Evolutionary conservation across 2,113 vertebrate species (phyloP).

Genomic region (Odontophorus gujanensis): DNA sequence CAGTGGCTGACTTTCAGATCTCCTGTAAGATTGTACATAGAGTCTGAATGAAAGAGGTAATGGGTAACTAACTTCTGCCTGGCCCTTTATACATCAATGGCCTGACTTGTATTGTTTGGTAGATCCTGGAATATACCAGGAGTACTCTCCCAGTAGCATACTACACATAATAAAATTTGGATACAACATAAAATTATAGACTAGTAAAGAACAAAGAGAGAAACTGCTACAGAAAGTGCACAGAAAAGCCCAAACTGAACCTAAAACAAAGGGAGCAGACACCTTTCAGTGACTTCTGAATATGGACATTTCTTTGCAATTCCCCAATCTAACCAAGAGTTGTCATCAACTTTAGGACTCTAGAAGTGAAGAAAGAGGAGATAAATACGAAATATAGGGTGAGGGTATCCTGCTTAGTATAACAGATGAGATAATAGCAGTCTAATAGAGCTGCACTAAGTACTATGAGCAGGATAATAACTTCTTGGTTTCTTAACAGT

Average conservation of each 20-base stretch:
- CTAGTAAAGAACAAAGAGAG: neutral
- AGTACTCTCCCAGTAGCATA: neutral
- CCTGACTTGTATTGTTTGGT: neutral
- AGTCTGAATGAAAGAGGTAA: neutral
- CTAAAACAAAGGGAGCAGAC: neutral
- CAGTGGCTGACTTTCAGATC: neutral
- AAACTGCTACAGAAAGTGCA: neutral
- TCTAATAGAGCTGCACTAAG: no score
- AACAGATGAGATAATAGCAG: neutral
- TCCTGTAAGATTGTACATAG: neutral
- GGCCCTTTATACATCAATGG: rapidly evolving
- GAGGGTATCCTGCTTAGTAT: neutral
- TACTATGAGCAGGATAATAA: neutral
- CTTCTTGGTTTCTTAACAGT: neutral
- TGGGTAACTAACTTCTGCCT: neutral
- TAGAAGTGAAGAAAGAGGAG: neutral
- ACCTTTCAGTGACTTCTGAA: neutral
- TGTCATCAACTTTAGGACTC: neutral
- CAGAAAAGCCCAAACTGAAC: neutral
- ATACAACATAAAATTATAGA: neutral
- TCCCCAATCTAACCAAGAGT: neutral
- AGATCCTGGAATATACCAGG: neutral
- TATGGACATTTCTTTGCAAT: neutral
- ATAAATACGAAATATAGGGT: neutral
- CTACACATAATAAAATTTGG: neutral